These are phyloP conservation scores for Stegodyphus mimosarum DNA, from an alignment of 1,140 invertebrate genomes.

Conservation along the genomic window DNA sequence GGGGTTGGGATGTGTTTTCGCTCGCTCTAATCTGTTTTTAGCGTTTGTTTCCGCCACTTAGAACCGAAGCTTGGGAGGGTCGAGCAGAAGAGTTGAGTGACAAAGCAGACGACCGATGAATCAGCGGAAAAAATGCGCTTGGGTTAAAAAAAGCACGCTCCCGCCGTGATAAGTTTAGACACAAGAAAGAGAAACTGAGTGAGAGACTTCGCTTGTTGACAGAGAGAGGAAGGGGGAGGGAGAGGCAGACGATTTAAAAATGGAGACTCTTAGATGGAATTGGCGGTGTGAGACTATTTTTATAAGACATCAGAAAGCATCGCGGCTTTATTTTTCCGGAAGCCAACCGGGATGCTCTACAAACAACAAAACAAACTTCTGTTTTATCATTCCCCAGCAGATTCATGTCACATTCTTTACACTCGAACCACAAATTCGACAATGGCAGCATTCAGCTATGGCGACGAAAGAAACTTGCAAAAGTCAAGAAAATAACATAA, in stretches of 20 bases:
- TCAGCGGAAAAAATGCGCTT: slow-evolving; percentile 44
- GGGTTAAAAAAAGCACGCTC: slow-evolving; percentile 26
- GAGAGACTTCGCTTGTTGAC: slow-evolving; percentile 17
- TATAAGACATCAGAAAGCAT: too few relatives aligned
- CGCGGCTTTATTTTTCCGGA: too few relatives aligned
- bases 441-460: too few relatives aligned
- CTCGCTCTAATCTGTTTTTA: slow-evolving; percentile 57
- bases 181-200: neutral
- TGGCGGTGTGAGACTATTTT: too few relatives aligned
- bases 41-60: slow-evolving; percentile 58
- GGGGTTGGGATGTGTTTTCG: slow-evolving; percentile 7
- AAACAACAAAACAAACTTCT: too few relatives aligned
- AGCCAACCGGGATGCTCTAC: too few relatives aligned
- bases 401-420: too few relatives aligned
- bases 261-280: neutral
- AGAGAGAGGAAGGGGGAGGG: neutral
- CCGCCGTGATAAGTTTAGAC: slow-evolving; percentile 42
- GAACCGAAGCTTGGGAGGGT: neutral
- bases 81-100: slow-evolving; percentile 45
- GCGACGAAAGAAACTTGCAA: too few relatives aligned
- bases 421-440: too few relatives aligned
- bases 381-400: too few relatives aligned
- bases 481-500: too few relatives aligned
- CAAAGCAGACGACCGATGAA: slow-evolving; percentile 56
- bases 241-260: neutral